Conservation (phyloP, 2,113 vertebrate species). For the Lonchura striata region DNA sequence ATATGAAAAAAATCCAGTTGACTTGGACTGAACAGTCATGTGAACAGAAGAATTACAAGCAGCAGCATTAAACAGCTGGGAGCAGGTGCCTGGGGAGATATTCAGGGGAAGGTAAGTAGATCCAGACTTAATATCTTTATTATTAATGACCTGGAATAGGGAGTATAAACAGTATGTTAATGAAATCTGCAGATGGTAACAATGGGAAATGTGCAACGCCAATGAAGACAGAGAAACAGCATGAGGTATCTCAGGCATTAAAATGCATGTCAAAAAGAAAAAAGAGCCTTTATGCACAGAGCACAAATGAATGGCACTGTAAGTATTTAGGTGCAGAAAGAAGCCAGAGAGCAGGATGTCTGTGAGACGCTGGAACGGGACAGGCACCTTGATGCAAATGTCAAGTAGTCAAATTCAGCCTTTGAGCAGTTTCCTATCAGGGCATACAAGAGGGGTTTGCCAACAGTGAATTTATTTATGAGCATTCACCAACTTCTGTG, state of each 20-base stretch:
- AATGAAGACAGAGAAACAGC: background rate
- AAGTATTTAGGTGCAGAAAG: background rate
- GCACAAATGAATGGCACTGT: background rate
- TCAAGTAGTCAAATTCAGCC: background rate
- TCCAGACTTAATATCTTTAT: conserved; percentile 28
- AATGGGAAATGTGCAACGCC: conserved; percentile 1
- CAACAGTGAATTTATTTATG: background rate
- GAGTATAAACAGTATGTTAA: conserved; percentile 27
- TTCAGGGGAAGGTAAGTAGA: background rate
- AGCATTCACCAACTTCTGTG: background rate
- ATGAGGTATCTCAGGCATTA: background rate
- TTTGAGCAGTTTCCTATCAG: background rate
- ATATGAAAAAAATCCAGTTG: background rate
- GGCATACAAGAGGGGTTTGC: background rate
- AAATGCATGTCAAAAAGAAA: background rate
- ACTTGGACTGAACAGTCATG: background rate
- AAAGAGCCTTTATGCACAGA: background rate
- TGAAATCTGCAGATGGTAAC: conserved; percentile 57
- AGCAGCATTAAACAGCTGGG: background rate
- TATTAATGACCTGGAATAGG: conserved; percentile 41
- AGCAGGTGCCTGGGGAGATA: conserved; percentile 43
- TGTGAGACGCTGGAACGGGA: fast-evolving
- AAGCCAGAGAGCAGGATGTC: background rate
- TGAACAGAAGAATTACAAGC: background rate
- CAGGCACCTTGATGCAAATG: background rate